Percentiles rank a stretch among this genome's conserved stretches.
Conservation (phyloP, 2,797 vertebrate genomes). For the Intellagama lesueurii region DNA sequence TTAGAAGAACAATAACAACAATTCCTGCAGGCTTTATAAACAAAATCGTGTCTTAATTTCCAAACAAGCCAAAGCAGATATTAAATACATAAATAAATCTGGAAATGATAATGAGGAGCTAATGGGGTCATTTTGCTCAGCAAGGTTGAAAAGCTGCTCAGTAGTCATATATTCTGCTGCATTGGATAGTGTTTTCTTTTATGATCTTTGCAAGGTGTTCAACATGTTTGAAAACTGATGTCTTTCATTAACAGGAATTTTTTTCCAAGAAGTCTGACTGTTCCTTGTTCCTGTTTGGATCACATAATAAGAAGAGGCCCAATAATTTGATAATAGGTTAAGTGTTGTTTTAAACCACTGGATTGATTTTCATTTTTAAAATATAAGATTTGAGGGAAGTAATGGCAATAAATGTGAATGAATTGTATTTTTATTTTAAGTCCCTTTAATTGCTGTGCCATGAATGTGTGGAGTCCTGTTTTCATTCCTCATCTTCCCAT, state of each 20-base stretch:
- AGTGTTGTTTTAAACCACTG: not conserved
- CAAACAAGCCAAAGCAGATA: not conserved
- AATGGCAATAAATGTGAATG: not conserved
- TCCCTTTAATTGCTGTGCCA: not conserved
- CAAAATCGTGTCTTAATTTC: not conserved
- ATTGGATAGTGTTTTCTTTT: rapidly evolving
- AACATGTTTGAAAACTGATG: not conserved
- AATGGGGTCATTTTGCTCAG: not conserved
- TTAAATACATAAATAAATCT: not conserved
- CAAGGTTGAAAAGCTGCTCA: not conserved
- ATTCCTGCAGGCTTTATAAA: not conserved
- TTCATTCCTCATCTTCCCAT: not conserved
- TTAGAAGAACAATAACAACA: no score
- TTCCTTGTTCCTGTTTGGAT: slow-evolving; percentile 96
- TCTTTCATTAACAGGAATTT: slow-evolving; percentile 86
- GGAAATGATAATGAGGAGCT: not conserved
- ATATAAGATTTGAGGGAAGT: not conserved
- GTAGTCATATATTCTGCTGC: not conserved
- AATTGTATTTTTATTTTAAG: no score
- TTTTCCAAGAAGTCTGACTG: slow-evolving; percentile 97
- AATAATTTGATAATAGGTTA: slow-evolving; percentile 95
- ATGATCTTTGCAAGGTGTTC: slow-evolving; percentile 2
- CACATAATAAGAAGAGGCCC: slow-evolving; percentile 97
- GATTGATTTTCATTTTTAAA: no score
- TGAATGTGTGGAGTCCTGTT: not conserved